Percentiles rank a stretch among this genome's conserved stretches.
Evolutionary conservation across 2,113 vertebrate genomes (phyloP).

Genomic region (Elachura formosa): DNA sequence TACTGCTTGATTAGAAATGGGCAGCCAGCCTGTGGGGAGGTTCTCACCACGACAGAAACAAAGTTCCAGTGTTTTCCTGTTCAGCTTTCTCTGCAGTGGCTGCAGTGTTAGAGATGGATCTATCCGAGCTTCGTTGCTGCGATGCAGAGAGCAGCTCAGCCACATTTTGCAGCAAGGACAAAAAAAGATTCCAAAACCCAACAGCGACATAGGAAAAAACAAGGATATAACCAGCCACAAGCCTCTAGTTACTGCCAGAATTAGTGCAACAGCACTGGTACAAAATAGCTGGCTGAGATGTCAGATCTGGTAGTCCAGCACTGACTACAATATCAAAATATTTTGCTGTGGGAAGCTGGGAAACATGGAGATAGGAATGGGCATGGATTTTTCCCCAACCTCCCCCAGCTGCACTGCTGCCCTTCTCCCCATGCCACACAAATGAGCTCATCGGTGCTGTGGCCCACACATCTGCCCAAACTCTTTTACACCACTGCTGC

Average conservation of each 20-base stretch:
- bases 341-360: neutral
- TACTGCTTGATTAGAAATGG: neutral
- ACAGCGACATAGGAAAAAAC: neutral
- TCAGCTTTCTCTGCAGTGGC: neutral
- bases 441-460: neutral
- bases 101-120: neutral
- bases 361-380: neutral
- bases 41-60: rapidly evolving
- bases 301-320: neutral
- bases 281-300: neutral
- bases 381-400: neutral
- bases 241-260: neutral
- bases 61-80: neutral
- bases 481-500: neutral
- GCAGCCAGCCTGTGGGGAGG: neutral
- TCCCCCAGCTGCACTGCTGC: neutral
- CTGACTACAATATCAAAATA: neutral
- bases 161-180: rapidly evolving
- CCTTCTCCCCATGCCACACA: neutral
- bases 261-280: neutral
- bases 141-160: neutral
- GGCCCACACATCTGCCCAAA: neutral
- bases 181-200: neutral
- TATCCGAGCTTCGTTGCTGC: neutral
- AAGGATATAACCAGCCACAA: neutral